Evolutionary conservation across 2,888 invertebrate species (phyloP), one percentile per base, ranked within the genome.

Genomic region (Lasioglossum zephyrum): DNA sequence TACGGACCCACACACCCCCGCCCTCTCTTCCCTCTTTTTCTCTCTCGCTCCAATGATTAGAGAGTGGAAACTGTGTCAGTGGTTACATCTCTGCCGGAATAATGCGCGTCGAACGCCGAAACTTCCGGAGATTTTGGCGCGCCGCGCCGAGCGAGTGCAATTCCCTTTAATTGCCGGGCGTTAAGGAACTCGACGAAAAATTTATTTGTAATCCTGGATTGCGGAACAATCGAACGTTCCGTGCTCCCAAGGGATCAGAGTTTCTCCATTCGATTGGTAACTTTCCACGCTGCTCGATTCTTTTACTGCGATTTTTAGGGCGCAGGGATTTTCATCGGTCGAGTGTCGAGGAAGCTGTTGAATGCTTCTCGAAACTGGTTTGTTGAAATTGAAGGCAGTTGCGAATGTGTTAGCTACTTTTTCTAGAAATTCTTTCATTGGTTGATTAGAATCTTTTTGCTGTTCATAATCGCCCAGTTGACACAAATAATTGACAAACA

Each of bases 111-210:
- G 41, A 26, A 70, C n/a, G n/a, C 22, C 39, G 70, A 41, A 70
- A 41, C 41, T 41, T n/a, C 5, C 41, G n/a, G n/a, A 66, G 31
- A 70, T n/a, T 13, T 70, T 70, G 70, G 41, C 41, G 13, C 13
- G 70, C 13, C 13, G 39, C 70, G 41, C 41, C 0, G 39, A 66
- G 8, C 22, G 66, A 63, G 22, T 8, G 22, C 18, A 69, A 69
- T 69, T 69, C 9, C 39, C 39, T 69, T 69, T 39, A 69, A 69
- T 69, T 70, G n/a, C n/a, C 11, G 70, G 41, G n/a, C n/a, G 70
- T 39, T 70, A 41, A 41, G 39, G 41, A 41, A 70, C 11, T 70
- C 41, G 11, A 16, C 41, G 41, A 70, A 70, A 41, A 39, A 70
- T 70, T 39, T 41, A 39, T 70, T 22, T 41, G 9, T 26, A n/a